phyloP scores from a whole-genome alignment of 64 coral and sea anemone species.

The Pocillopora verrucosa region DNA sequence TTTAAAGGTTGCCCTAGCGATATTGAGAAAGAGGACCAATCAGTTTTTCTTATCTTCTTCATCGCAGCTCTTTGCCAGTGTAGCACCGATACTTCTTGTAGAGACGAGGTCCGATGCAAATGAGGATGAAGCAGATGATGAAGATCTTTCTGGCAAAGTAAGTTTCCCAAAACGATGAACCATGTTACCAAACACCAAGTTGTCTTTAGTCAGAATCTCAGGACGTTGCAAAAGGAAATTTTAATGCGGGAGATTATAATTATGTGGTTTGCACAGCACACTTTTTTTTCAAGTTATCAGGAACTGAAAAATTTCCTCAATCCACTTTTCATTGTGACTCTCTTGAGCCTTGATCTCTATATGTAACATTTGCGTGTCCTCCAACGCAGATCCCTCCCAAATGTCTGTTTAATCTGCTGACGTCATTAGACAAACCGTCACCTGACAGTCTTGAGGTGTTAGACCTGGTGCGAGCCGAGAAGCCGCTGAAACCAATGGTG shows the following conservation, averaged over 20 bases:
- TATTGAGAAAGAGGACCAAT: too few relatives aligned
- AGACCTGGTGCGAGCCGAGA: conserved; percentile 73
- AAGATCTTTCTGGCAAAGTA: conserved; percentile 27
- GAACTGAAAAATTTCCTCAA: too few relatives aligned
- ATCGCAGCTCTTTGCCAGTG: conserved; percentile 85
- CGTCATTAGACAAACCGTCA: conserved; percentile 76
- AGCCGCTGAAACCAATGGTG: conserved; percentile 91
- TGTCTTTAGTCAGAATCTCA: not conserved
- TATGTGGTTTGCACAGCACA: too few relatives aligned
- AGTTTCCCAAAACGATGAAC: not conserved
- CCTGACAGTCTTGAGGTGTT: conserved; percentile 87
- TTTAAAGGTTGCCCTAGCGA: too few relatives aligned
- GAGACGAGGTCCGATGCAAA: conserved; percentile 59
- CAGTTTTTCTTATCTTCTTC: not conserved
- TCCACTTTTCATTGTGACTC: too few relatives aligned
- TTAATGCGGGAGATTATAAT: too few relatives aligned
- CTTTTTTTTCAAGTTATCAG: too few relatives aligned
- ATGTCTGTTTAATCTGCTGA: conserved; percentile 73
- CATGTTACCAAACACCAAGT: too few relatives aligned
- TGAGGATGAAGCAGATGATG: conserved; percentile 43
- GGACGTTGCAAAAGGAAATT: not conserved
- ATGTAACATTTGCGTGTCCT: not conserved
- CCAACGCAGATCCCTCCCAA: conserved; percentile 68
- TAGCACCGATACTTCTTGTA: conserved; percentile 81
- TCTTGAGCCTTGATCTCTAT: not conserved